Evolutionary conservation across 1,140 invertebrate species (phyloP), one percentile per base, ranked within the genome.

Genomic region (Cotesia vestalis): DNA sequence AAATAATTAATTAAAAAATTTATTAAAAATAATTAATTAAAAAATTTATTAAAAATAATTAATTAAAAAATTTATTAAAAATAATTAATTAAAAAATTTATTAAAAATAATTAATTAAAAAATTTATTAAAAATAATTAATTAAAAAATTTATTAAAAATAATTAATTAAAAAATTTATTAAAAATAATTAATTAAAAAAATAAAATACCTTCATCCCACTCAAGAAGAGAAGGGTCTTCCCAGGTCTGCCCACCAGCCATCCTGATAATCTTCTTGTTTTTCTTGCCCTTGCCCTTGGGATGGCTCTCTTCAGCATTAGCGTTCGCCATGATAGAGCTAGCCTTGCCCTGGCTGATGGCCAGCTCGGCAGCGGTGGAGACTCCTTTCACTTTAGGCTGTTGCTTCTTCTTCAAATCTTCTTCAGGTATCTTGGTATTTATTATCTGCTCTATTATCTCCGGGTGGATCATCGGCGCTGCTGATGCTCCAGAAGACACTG

Each of bases 181-280:
- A 0, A 59, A 3, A 60, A 4, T 70, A 66, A 55, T 64, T 17
- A 17, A 17, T 51, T 34, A 52, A 62, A 17, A 64, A 51, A 20
- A 20, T 46, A 92, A 17, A 17, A 17, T 17, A 17, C 91, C 91
- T 81, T 95, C 92, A 66, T 96, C 93, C 97, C 97, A 99, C 79
- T 99, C 97, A 11, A 91, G 81, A 27, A 99, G 85, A 0, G 95
- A 95, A 52, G 90, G 88, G 88, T 98, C 98, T 85, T 99, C 97
- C 98, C 98, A 99, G 1, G 93, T 92, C 77, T 94, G 91, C 3
- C 96, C 96, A 51, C 97, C 98, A 4, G 97, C 97, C 76, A 93
- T 94, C 59, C 97, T 88, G 46, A 98, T 90, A 52, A 95, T 86
- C 79, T 93, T 94, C 64, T 91, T 90, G 83, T 92, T 95, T 81